Evolutionary conservation across 2,113 vertebrate species (phyloP).

Genomic region (Elaphurus davidianus): DNA sequence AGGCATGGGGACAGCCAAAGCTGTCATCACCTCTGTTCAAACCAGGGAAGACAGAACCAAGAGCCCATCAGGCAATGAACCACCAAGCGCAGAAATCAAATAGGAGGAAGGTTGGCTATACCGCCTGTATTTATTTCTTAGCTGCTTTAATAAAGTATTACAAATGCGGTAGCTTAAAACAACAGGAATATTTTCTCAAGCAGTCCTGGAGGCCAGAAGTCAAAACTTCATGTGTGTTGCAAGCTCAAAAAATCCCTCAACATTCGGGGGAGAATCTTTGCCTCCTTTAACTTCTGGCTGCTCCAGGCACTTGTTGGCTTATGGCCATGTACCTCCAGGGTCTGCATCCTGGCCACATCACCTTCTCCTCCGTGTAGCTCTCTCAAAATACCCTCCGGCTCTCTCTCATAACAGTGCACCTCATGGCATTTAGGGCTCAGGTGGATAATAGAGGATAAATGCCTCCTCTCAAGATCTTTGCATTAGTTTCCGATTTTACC

Average conservation of each 20-base stretch:
- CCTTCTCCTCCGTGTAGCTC: not conserved
- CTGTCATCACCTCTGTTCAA: not conserved
- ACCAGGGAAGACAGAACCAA: not conserved
- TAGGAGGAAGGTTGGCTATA: not conserved
- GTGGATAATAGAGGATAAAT: not conserved
- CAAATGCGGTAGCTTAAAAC: not conserved
- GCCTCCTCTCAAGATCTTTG: not conserved
- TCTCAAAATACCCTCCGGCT: not conserved
- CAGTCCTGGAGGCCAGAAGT: not conserved
- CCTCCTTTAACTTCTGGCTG: not conserved
- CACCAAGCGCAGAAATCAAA: not conserved
- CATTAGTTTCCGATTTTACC: not conserved
- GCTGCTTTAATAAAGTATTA: not conserved
- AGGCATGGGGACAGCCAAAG: not conserved
- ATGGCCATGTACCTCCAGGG: fast-evolving
- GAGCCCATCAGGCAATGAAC: not conserved
- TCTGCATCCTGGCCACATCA: not conserved
- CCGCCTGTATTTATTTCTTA: not conserved
- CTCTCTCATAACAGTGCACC: not conserved
- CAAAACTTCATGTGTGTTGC: not conserved
- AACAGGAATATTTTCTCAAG: not conserved
- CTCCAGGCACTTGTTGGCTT: not conserved
- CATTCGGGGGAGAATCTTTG: not conserved
- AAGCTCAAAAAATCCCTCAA: not conserved
- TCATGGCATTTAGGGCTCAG: not conserved